Conservation (phyloP, 2,113 vertebrate genomes). For the Natator depressus region DNA sequence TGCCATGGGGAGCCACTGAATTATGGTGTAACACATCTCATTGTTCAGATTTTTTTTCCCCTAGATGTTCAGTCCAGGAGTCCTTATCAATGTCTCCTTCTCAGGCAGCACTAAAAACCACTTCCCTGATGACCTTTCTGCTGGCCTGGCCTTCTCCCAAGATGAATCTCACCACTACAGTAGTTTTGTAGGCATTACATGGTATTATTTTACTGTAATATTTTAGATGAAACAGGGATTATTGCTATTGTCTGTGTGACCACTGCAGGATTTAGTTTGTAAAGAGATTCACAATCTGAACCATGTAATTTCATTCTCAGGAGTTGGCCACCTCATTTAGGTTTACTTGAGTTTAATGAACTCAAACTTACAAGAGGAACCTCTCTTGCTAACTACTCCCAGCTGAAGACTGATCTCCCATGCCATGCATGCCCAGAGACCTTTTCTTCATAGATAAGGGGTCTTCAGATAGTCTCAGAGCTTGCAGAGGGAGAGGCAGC, state of each 20-base stretch:
- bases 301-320: rapidly evolving
- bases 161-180: not conserved
- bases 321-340: not conserved
- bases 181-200: not conserved
- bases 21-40: not conserved
- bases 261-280: not conserved
- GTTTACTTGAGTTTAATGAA: not conserved
- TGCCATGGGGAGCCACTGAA: not conserved
- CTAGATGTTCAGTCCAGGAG: not conserved
- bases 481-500: not conserved
- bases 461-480: not conserved
- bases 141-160: not conserved
- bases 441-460: not conserved
- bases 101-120: not conserved
- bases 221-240: not conserved
- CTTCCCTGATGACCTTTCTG: not conserved
- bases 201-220: not conserved
- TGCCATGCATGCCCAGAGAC: not conserved
- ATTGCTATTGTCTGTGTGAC: not conserved
- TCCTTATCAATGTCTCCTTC: not conserved
- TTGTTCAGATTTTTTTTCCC: not conserved
- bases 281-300: not conserved
- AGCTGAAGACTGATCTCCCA: not conserved
- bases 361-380: not conserved
- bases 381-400: not conserved